Base-by-base conservation (phyloP, 1,140 invertebrate genomes). In the Diprion similis region DNA sequence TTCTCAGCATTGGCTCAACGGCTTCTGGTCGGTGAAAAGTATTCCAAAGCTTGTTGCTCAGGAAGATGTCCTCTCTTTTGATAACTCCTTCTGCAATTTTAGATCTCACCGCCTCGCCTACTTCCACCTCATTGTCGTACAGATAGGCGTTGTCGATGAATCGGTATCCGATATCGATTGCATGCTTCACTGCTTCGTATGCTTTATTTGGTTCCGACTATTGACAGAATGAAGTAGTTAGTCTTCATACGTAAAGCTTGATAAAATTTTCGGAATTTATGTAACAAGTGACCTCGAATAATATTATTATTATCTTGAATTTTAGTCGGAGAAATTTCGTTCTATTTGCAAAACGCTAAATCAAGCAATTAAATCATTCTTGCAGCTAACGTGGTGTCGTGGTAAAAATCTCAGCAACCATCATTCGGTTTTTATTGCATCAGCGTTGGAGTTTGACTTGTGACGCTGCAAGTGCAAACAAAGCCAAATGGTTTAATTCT, bases 101-200 rank as follows among this genome's bases (percentile, higher is more conserved):
- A 37, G 91, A 88, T 45, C 91, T 89, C 1, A 97, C 86, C 1
- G 92, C 95, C 64, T 83, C 82, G 1, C 96, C 96, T 68, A 97
- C 91, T 86, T 96, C 94, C 15, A 84, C 81, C 83, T 97, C 95
- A 77, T 95, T 96, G 74, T 90, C 89, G 84, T 97, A 97, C 75
- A 92, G 90, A 73, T 89, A 89, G 46, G 96, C 96, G 84, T 94
- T 95, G 84, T 97, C 96, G 77, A 97, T 91, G 81, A 95, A 95
- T n/a, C 95, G 87, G 86, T 97, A 97, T 4, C 95, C 95, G 66
- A 88, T 87, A 74, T 94, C 91, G 66, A 97, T 92, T 2, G 95
- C 95, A 73, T 87, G 85, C 75, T 91, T 89, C 7, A 95, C 93
- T 1, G 94, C 94, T 77, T 90, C 87, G 59, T 89, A 84, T 9